phyloP scores from a whole-genome alignment of 2,888 invertebrate species.

The Phalangium opilio region DNA sequence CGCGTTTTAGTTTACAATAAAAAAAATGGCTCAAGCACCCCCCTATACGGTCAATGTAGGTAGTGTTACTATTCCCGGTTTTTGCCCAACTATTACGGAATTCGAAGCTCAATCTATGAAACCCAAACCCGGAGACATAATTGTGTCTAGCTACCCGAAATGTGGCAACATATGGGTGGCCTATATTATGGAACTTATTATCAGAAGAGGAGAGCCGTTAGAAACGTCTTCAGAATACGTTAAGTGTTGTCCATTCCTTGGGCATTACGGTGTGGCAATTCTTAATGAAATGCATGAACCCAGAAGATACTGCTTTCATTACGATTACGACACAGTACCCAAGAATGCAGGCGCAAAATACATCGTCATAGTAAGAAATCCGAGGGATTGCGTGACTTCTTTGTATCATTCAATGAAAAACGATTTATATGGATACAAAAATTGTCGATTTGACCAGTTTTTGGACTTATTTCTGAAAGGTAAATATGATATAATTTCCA shows the following conservation, averaged over 20 bases:
- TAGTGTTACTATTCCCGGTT: too few species aligned
- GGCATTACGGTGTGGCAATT: neutral
- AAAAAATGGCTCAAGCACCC: too few species aligned
- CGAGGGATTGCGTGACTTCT: conserved; percentile 34
- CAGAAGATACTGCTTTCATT: conserved; percentile 11
- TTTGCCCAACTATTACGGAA: too few species aligned
- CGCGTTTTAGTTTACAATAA: too few species aligned
- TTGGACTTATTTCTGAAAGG: conserved; percentile 30
- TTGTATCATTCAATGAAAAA: conserved; percentile 28
- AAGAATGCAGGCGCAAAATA: conserved; percentile 16
- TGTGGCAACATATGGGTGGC: conserved; percentile 17
- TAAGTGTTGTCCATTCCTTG: conserved; percentile 12
- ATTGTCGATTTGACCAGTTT: conserved; percentile 26
- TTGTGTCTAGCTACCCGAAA: too few species aligned
- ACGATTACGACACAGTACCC: conserved; percentile 11
- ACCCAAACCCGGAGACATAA: conserved; percentile 9
- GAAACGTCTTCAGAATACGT: conserved; percentile 10
- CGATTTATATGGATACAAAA: neutral
- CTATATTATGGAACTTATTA: conserved; percentile 13
- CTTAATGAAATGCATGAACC: conserved; percentile 6
- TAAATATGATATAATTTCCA: too few species aligned
- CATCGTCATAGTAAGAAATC: conserved; percentile 34
- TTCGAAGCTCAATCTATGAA: too few species aligned
- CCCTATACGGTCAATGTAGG: too few species aligned
- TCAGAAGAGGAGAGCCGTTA: conserved; percentile 11